A percentile compares a stretch with the other conserved stretches of the same genome.
Evolutionary conservation across 2,888 invertebrate species (phyloP).

Genomic region (Prostheceraeus crozeri): DNA sequence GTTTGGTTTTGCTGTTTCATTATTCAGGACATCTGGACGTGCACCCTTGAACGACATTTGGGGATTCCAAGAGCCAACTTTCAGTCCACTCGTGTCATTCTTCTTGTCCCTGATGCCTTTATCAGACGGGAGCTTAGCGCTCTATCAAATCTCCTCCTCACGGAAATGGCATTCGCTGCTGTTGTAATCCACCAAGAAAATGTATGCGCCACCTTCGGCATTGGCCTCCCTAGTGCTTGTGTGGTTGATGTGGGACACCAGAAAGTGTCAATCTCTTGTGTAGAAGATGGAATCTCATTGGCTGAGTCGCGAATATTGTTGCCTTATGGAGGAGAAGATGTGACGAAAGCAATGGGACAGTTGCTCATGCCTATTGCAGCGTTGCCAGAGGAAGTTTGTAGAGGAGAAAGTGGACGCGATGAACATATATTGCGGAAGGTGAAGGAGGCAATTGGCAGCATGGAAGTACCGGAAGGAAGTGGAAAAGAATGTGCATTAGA

Average conservation of each 20-base stretch:
- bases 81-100: conserved; percentile 73
- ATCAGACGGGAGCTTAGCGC: conserved; percentile 75
- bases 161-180: conserved; percentile 74
- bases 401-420: too few relatives aligned
- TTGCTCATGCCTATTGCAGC: conserved; percentile 64
- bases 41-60: conserved; percentile 69
- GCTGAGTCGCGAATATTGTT: conserved; percentile 66
- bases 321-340: conserved; percentile 82
- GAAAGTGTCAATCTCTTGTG: conserved; percentile 87
- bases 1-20: too few relatives aligned
- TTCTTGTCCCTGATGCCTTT: conserved; percentile 81
- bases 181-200: conserved; percentile 79
- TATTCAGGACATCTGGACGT: conserved; percentile 79
- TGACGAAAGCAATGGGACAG: conserved; percentile 79
- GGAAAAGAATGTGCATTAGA: too few relatives aligned
- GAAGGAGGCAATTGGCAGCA: too few relatives aligned
- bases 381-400: too few relatives aligned
- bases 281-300: conserved; percentile 89
- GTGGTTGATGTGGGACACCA: conserved; percentile 90
- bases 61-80: conserved; percentile 64
- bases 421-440: too few relatives aligned
- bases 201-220: conserved; percentile 75
- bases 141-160: conserved; percentile 70
- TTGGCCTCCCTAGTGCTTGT: conserved; percentile 76
- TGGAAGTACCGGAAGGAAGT: too few relatives aligned